These are phyloP conservation scores for Phoxinus phoxinus DNA, from an alignment of 2,113 vertebrate genomes.

Conservation along the genomic window DNA sequence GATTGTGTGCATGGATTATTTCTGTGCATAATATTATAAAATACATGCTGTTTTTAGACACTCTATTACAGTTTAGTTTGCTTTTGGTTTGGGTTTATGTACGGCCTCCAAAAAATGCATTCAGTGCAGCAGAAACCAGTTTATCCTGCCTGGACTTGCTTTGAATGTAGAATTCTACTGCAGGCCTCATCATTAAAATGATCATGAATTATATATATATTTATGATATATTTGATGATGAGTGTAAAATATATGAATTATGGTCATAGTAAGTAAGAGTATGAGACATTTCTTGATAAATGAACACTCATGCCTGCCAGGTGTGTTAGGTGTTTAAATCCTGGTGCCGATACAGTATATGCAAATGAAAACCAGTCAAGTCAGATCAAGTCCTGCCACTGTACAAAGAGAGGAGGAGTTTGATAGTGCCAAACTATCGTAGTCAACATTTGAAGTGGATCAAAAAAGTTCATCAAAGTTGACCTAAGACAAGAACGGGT, in stretches of 20 bases:
- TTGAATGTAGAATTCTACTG: not conserved
- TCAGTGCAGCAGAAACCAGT: not conserved
- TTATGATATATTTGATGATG: not conserved
- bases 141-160: not conserved
- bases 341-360: not conserved
- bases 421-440: not conserved
- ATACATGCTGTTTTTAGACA: not conserved
- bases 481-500: too few relatives aligned
- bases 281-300: not conserved
- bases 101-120: conserved; percentile 10
- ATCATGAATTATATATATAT: not conserved
- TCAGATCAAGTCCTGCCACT: not conserved
- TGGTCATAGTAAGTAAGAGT: not conserved
- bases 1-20: not conserved
- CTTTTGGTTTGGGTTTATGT: not conserved
- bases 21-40: not conserved
- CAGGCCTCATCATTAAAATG: too few relatives aligned
- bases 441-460: too few relatives aligned
- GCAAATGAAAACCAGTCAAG: not conserved
- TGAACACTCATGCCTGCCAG: not conserved
- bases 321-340: not conserved
- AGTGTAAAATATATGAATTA: not conserved
- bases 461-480: too few relatives aligned
- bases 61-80: not conserved
- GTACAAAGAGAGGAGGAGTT: not conserved